A percentile compares a stretch with the other conserved stretches of the same genome.
Evolutionary conservation across 2,888 invertebrate genomes (phyloP).

Genomic region (Lithophane ornitopus): DNA sequence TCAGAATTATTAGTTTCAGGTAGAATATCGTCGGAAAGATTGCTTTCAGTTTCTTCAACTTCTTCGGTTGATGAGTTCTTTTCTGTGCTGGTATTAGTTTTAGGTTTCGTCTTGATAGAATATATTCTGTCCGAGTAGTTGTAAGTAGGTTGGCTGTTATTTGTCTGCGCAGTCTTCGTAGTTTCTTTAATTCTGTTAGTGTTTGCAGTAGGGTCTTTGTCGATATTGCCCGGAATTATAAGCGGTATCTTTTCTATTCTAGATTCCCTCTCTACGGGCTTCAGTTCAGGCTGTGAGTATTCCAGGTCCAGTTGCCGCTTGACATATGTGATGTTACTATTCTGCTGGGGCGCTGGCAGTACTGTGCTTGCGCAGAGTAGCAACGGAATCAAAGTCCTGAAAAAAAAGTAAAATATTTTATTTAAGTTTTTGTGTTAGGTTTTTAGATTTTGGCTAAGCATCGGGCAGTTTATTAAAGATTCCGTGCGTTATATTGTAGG

Average conservation of each 20-base stretch:
- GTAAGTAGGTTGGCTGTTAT: slow-evolving; percentile 35
- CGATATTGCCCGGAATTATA: slow-evolving; percentile 67
- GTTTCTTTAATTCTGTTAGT: slow-evolving; percentile 14
- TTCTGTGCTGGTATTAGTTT: slow-evolving; percentile 48
- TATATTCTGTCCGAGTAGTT: slow-evolving; percentile 59
- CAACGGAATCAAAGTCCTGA: slow-evolving; percentile 74
- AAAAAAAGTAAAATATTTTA: slow-evolving; percentile 49
- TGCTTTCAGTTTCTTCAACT: slow-evolving; percentile 11
- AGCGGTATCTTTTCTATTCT: slow-evolving; percentile 77
- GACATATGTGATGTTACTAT: slow-evolving; percentile 80
- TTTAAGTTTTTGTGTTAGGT: background rate
- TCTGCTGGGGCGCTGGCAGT: slow-evolving; percentile 77
- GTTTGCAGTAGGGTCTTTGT: slow-evolving; percentile 10
- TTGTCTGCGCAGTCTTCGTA: background rate
- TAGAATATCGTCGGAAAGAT: slow-evolving; percentile 10
- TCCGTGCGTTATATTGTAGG: background rate
- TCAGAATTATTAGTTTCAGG: slow-evolving; percentile 33
- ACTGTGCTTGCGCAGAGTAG: slow-evolving; percentile 71
- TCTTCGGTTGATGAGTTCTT: slow-evolving; percentile 15
- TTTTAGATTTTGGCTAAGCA: background rate
- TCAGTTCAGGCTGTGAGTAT: slow-evolving; percentile 46
- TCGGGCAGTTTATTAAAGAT: background rate
- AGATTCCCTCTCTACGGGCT: slow-evolving; percentile 65
- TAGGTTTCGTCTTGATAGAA: slow-evolving; percentile 53
- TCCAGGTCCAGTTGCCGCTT: slow-evolving; percentile 74